Evolutionary conservation across 2,888 invertebrate species (phyloP).

Genomic region (Erynnis tages): DNA sequence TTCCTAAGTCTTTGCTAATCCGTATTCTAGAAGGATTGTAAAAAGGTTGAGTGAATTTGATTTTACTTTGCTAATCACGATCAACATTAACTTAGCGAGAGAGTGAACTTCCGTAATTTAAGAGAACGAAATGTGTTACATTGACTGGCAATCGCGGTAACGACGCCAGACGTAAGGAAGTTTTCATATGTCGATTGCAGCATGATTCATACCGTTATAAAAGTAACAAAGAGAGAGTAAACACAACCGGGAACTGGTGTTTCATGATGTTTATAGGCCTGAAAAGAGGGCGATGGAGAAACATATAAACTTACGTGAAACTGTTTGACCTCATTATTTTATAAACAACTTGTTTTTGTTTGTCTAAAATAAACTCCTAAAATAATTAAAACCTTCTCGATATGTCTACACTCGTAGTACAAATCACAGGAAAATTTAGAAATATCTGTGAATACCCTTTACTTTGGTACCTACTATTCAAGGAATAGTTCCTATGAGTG

Average conservation of each 20-base stretch:
- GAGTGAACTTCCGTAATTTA: background rate
- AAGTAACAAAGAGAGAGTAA: slow-evolving; percentile 4
- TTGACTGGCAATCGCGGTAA: background rate
- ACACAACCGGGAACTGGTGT: slow-evolving; percentile 14
- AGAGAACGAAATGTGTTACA: background rate
- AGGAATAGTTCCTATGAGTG: too few species aligned
- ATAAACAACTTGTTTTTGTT: slow-evolving; percentile 1
- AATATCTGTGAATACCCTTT: too few species aligned
- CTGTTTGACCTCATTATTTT: slow-evolving; percentile 9
- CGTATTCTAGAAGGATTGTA: too few species aligned
- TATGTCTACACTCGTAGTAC: too few species aligned
- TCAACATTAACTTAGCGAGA: too few species aligned
- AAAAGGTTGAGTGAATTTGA: too few species aligned
- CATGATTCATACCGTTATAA: slow-evolving; percentile 17
- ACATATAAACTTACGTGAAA: slow-evolving; percentile 15
- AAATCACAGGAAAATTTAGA: too few species aligned
- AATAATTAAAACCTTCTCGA: too few species aligned
- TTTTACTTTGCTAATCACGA: too few species aligned
- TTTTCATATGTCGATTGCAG: slow-evolving; percentile 10
- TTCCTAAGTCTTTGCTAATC: too few species aligned
- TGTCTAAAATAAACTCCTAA: too few species aligned
- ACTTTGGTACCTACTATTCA: too few species aligned
- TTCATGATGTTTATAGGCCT: slow-evolving; percentile 30
- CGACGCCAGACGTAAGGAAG: background rate
- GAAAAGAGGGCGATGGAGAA: slow-evolving; percentile 37